Percentiles rank a stretch among this genome's conserved stretches.
Evolutionary conservation across 2,888 invertebrate species (phyloP).

Genomic region (Parasteatoda lunata): DNA sequence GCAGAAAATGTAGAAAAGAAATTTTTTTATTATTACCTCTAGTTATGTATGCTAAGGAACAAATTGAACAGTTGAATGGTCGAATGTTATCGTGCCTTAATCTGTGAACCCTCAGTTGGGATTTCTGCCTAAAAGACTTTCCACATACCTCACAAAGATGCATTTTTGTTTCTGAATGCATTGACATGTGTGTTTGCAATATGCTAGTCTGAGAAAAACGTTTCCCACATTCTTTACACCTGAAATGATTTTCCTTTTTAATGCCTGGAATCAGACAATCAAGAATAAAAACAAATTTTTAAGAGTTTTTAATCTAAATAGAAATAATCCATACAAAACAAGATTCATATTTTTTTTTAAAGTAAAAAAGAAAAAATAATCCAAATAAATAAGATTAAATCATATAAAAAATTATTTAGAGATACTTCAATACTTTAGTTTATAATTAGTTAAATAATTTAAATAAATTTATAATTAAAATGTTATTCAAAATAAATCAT

Average conservation of each 20-base stretch:
- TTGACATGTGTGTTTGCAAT: slow-evolving; percentile 72
- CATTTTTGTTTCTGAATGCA: slow-evolving; percentile 72
- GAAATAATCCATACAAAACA: too few species aligned
- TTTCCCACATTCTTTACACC: slow-evolving; percentile 72
- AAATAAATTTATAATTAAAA: neutral
- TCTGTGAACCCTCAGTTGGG: slow-evolving; percentile 71
- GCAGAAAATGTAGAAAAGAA: too few species aligned
- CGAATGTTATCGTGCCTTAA: slow-evolving; percentile 72
- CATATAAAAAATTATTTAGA: neutral
- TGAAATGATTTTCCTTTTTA: slow-evolving; percentile 55
- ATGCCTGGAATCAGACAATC: neutral
- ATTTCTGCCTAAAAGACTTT: slow-evolving; percentile 72
- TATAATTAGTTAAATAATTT: neutral
- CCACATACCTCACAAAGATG: slow-evolving; percentile 72
- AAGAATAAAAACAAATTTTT: neutral
- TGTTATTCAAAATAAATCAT: too few species aligned
- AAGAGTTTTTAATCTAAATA: neutral
- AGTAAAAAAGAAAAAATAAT: neutral
- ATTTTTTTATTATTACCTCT: slow-evolving; percentile 72
- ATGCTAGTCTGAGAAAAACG: slow-evolving; percentile 72
- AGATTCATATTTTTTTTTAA: too few species aligned
- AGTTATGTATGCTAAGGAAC: slow-evolving; percentile 72
- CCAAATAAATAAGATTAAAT: slow-evolving; percentile 12
- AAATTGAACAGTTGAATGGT: slow-evolving; percentile 71
- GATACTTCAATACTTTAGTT: too few species aligned